Conservation (phyloP, 2,113 vertebrate genomes). For the Amblyornis subalaris region DNA sequence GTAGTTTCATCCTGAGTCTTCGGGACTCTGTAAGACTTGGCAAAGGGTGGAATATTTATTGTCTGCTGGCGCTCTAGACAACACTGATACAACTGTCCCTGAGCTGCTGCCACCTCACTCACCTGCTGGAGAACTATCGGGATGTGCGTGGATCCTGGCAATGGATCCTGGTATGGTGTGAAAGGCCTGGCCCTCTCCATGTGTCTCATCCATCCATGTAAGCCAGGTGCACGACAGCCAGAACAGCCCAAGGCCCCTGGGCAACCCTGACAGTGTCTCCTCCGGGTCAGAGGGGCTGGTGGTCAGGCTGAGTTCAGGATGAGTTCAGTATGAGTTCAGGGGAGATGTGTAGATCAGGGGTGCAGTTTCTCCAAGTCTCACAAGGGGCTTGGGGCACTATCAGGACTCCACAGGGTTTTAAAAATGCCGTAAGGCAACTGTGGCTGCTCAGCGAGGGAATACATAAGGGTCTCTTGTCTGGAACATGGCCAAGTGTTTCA, state of each 20-base stretch:
- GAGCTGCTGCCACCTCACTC: background rate
- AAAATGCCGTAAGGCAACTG: background rate
- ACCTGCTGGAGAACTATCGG: background rate
- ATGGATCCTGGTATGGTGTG: background rate
- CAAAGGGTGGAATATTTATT: background rate
- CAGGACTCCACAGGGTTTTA: background rate
- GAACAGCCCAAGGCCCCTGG: background rate
- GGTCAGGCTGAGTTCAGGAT: background rate
- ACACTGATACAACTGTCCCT: background rate
- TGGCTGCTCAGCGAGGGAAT: background rate
- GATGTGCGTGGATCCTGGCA: background rate
- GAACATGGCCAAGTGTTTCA: background rate
- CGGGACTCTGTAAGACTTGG: background rate
- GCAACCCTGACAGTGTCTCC: background rate
- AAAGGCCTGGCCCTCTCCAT: background rate
- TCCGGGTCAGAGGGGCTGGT: background rate
- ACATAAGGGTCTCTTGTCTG: background rate
- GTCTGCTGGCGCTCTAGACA: background rate
- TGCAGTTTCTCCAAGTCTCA: background rate
- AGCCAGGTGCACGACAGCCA: background rate
- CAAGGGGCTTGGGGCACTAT: background rate
- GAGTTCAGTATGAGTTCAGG: background rate
- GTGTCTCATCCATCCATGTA: fast-evolving
- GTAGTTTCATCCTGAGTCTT: background rate
- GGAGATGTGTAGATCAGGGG: background rate